Conservation (phyloP, 2,888 invertebrate species). For the Chrysolina haemoptera region DNA sequence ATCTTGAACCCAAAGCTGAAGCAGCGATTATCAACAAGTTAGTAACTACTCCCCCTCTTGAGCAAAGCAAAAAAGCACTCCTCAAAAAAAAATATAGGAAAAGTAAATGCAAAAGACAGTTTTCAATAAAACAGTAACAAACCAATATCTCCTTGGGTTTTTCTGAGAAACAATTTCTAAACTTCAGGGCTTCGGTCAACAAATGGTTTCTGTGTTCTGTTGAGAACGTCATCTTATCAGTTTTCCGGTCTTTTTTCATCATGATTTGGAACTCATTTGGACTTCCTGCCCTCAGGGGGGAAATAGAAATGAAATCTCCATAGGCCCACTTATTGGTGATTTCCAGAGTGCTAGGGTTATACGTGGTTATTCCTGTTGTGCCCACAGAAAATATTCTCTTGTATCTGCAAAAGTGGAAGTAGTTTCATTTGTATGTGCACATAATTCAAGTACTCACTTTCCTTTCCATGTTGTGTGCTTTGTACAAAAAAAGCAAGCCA, state of each 20-base stretch:
- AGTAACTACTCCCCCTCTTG: too few relatives aligned
- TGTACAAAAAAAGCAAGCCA: slow-evolving; percentile 96
- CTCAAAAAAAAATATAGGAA: too few relatives aligned
- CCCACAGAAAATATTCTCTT: slow-evolving; percentile 98
- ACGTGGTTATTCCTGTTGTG: slow-evolving; percentile 95
- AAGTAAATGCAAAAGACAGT: too few relatives aligned
- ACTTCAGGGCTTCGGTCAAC: slow-evolving; percentile 91
- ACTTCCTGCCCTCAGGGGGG: slow-evolving; percentile 69
- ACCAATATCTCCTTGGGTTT: slow-evolving; percentile 86
- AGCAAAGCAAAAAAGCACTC: too few relatives aligned
- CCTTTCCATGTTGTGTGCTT: slow-evolving; percentile 99
- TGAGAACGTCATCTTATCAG: slow-evolving; percentile 96
- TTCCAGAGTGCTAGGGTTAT: slow-evolving; percentile 92
- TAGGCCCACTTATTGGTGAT: slow-evolving; percentile 94
- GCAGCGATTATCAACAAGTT: too few relatives aligned
- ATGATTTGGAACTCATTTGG: slow-evolving; percentile 84
- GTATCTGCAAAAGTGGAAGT: slow-evolving; percentile 75
- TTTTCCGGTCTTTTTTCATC: slow-evolving; percentile 91
- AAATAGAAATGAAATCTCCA: slow-evolving; percentile 62
- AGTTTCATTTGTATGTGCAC: neutral
- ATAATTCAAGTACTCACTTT: slow-evolving; percentile 76
- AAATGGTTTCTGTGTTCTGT: slow-evolving; percentile 95
- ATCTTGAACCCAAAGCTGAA: too few relatives aligned
- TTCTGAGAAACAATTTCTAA: slow-evolving; percentile 84
- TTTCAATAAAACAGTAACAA: slow-evolving; percentile 63